Evolutionary conservation across 2,113 vertebrate species (phyloP).

Genomic region (Pluvianellus socialis): DNA sequence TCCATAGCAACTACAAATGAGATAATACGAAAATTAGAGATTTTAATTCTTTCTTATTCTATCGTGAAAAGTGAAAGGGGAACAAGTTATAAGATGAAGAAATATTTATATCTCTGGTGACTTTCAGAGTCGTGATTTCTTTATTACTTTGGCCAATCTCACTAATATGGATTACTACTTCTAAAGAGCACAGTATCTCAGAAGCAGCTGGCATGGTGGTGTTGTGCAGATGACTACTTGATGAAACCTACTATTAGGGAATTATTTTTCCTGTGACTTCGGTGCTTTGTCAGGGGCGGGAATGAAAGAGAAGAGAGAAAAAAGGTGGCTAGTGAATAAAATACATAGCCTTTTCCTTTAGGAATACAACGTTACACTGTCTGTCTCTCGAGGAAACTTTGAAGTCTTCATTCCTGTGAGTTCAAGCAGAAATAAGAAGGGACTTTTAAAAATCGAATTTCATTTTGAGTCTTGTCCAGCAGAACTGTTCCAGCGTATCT

Average conservation of each 20-base stretch:
- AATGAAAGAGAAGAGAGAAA: background rate
- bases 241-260: background rate
- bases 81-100: background rate
- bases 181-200: background rate
- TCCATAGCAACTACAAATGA: conserved; percentile 43
- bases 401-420: background rate
- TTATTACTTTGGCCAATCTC: background rate
- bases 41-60: background rate
- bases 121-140: background rate
- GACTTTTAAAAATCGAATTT: background rate
- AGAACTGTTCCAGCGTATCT: background rate
- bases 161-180: background rate
- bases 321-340: background rate
- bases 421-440: background rate
- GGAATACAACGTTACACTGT: fast-evolving
- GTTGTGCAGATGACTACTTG: background rate
- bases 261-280: background rate
- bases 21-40: background rate
- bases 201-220: background rate
- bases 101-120: background rate
- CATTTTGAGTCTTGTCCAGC: background rate
- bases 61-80: background rate
- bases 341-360: background rate
- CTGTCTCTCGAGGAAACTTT: background rate
- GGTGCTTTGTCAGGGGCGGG: background rate